Evolutionary conservation across 1,140 invertebrate species (phyloP).

Genomic region (Bombus picipes): DNA sequence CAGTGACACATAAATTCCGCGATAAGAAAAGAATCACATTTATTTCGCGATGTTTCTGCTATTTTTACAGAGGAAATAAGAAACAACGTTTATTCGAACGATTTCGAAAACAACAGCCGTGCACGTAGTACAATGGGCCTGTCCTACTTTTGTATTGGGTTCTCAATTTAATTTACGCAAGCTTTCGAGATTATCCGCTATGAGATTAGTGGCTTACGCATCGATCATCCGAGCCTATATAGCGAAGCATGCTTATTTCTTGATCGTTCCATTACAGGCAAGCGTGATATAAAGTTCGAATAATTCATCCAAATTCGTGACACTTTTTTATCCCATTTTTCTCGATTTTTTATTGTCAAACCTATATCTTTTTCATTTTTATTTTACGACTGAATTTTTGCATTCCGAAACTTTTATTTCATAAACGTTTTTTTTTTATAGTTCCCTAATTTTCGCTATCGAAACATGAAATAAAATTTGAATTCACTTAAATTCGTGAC

Average conservation of each 20-base stretch:
- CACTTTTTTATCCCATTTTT: neutral
- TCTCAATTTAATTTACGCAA: conserved; percentile 56
- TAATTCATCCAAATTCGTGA: conserved; percentile 1
- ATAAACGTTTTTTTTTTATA: neutral
- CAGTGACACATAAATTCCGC: neutral
- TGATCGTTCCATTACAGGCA: neutral
- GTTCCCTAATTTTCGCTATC: neutral
- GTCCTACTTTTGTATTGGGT: conserved; percentile 33
- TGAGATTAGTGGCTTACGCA: conserved; percentile 59
- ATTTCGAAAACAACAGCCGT: neutral
- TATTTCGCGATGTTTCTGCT: neutral
- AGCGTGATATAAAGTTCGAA: neutral
- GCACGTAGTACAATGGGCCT: neutral
- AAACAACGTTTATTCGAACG: neutral
- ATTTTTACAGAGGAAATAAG: neutral
- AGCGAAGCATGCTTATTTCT: conserved; percentile 25
- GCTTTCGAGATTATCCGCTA: conserved; percentile 27
- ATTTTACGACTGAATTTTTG: neutral
- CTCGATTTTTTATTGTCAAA: neutral
- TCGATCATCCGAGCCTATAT: conserved; percentile 49
- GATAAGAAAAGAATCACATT: neutral
- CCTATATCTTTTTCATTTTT: neutral
- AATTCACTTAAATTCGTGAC: neutral
- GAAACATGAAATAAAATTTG: neutral
- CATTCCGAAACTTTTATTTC: neutral